Conservation (phyloP, 2,113 vertebrate genomes). For the Paralichthys olivaceus region DNA sequence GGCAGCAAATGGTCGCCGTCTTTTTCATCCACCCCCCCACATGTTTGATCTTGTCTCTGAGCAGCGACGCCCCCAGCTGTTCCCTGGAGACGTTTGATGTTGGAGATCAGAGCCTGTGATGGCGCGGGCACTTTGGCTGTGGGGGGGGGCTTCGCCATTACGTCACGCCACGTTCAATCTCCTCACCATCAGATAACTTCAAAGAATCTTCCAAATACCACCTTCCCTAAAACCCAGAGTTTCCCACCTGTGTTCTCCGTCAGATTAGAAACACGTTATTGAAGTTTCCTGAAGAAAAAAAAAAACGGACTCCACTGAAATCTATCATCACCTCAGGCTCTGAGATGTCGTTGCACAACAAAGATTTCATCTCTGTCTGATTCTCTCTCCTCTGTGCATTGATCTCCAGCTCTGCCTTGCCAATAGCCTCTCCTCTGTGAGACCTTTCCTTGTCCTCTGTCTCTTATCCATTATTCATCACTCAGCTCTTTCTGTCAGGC, state of each 20-base stretch:
- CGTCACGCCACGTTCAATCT: slow-evolving; percentile 51
- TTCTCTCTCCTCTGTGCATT: slow-evolving; percentile 48
- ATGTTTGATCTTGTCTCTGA: slow-evolving; percentile 73
- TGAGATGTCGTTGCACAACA: slow-evolving; percentile 23
- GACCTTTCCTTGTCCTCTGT: slow-evolving; percentile 56
- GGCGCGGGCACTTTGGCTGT: slow-evolving; percentile 46
- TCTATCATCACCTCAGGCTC: slow-evolving; percentile 55
- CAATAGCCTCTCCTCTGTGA: slow-evolving; percentile 55
- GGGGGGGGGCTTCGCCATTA: slow-evolving; percentile 44
- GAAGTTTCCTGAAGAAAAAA: slow-evolving; percentile 54
- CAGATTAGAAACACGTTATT: slow-evolving; percentile 49
- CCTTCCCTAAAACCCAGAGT: slow-evolving; percentile 41
- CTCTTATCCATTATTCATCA: slow-evolving; percentile 70
- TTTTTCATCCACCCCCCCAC: slow-evolving; percentile 34
- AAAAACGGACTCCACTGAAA: slow-evolving; percentile 36
- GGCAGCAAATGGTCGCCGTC: slow-evolving; percentile 63
- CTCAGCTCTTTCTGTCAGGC: slow-evolving; percentile 24
- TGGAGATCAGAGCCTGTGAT: slow-evolving; percentile 69
- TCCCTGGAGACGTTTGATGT: slow-evolving; percentile 75
- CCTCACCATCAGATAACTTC: slow-evolving; percentile 69
- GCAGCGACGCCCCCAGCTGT: slow-evolving; percentile 48
- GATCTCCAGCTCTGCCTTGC: slow-evolving; percentile 50
- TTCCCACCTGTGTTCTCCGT: slow-evolving; percentile 44
- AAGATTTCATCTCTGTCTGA: slow-evolving; percentile 23
- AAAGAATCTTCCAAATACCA: slow-evolving; percentile 62